Conservation (phyloP, 2,113 vertebrate species). For the Rhagologus leucostigma region DNA sequence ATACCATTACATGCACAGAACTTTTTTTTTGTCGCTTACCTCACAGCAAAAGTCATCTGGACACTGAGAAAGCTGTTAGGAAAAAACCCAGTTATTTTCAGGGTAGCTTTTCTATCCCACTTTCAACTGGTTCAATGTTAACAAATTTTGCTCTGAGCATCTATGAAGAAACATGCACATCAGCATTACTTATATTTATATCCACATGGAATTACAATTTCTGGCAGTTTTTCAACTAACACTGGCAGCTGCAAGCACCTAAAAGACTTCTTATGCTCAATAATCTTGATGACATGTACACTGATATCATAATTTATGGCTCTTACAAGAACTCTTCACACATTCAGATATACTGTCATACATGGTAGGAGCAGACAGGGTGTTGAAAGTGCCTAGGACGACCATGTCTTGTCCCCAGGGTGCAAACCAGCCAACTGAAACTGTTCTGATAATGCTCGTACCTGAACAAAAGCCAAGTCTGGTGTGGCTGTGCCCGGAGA, state of each 20-base stretch:
- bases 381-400: conserved; percentile 72
- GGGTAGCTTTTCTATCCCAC: not conserved
- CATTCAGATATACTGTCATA: conserved; percentile 56
- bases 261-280: not conserved
- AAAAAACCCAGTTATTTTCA: not conserved
- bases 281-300: conserved; percentile 28
- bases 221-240: not conserved
- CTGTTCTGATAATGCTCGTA: not conserved
- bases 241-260: not conserved
- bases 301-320: conserved; percentile 22
- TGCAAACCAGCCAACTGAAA: not conserved
- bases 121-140: not conserved
- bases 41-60: not conserved
- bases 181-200: not conserved
- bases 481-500: fast-evolving
- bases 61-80: not conserved
- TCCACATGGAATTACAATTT: not conserved
- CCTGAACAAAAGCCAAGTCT: not conserved
- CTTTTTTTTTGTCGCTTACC: not conserved
- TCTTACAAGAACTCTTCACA: conserved; percentile 13
- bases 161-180: not conserved
- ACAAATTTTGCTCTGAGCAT: not conserved
- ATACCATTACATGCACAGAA: not conserved
- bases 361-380: conserved; percentile 75
- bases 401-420: not conserved